These are phyloP conservation scores for Microcebus murinus DNA, from an alignment of 2,113 vertebrate species.

Conservation along the genomic window DNA sequence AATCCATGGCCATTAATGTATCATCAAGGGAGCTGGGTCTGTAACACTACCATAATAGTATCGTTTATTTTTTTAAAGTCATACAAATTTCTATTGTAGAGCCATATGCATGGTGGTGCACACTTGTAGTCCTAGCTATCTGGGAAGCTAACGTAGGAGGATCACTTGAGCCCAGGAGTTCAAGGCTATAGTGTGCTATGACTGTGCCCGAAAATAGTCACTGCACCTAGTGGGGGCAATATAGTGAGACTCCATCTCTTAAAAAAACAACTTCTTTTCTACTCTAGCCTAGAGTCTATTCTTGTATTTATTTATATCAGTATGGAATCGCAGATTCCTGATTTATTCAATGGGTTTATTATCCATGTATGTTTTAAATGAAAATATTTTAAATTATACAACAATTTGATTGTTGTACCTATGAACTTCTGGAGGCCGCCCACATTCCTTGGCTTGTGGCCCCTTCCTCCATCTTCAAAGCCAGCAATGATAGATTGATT, in stretches of 20 bases:
- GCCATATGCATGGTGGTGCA: no score
- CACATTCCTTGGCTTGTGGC: background rate
- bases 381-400: background rate
- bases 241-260: background rate
- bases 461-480: background rate
- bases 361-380: background rate
- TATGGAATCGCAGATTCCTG: background rate
- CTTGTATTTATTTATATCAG: background rate
- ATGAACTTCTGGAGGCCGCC: background rate
- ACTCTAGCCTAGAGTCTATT: background rate
- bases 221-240: background rate
- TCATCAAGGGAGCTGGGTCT: background rate
- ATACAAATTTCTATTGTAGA: background rate
- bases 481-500: background rate
- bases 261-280: background rate
- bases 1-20: background rate
- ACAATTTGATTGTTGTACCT: background rate
- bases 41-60: background rate
- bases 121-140: background rate
- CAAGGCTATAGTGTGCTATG: background rate
- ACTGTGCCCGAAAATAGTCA: background rate
- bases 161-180: background rate
- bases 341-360: background rate
- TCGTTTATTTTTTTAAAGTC: constrained; percentile 12
- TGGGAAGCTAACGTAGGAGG: background rate